A percentile compares a stretch with the other conserved stretches of the same genome.
phyloP scores from a whole-genome alignment of 2,797 vertebrate genomes.

The Austrolebias charrua region DNA sequence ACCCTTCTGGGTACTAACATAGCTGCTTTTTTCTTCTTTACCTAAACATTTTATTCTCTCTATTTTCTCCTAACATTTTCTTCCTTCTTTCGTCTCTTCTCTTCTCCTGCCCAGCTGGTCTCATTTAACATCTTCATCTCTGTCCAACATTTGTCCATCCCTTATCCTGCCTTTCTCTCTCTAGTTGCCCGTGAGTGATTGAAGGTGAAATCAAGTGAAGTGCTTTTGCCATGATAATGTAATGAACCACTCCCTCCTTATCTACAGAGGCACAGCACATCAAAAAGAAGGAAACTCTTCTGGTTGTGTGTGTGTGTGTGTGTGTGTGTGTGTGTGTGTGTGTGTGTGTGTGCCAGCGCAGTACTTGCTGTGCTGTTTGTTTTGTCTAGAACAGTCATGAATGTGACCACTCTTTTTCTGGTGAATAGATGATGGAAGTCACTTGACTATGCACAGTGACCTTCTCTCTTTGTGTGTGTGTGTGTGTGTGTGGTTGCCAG shows the following conservation, averaged over 20 bases:
- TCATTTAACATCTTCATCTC: conserved; percentile 15
- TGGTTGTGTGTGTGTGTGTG: conserved; percentile 18
- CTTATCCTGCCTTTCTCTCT: not conserved
- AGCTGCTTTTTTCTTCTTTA: not conserved
- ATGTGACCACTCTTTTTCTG: conserved; percentile 60
- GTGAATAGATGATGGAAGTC: conserved; percentile 64
- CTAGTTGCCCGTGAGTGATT: conserved; percentile 30
- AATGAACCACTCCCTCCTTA: conserved; percentile 63
- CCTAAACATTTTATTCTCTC: not conserved
- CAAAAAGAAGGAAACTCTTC: conserved; percentile 49
- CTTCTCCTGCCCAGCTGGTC: not conserved
- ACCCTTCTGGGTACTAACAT: not conserved
- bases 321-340: conserved; percentile 8
- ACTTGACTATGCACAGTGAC: conserved; percentile 65
- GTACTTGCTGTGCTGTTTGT: conserved; percentile 47
- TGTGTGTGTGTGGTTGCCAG: conserved; percentile 17
- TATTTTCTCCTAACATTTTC: not conserved
- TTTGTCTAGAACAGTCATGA: conserved; percentile 69
- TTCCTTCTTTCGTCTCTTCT: conserved; percentile 1
- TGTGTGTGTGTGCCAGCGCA: conserved; percentile 13
- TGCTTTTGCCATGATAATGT: conserved; percentile 49
- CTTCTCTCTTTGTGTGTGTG: conserved; percentile 35
- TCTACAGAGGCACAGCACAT: conserved; percentile 63
- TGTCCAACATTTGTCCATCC: conserved; percentile 4
- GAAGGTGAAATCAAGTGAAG: conserved; percentile 59